Percentiles rank a stretch among this genome's conserved stretches.
Conservation (phyloP, 2,797 vertebrate species). For the Sebastes paucispinis region DNA sequence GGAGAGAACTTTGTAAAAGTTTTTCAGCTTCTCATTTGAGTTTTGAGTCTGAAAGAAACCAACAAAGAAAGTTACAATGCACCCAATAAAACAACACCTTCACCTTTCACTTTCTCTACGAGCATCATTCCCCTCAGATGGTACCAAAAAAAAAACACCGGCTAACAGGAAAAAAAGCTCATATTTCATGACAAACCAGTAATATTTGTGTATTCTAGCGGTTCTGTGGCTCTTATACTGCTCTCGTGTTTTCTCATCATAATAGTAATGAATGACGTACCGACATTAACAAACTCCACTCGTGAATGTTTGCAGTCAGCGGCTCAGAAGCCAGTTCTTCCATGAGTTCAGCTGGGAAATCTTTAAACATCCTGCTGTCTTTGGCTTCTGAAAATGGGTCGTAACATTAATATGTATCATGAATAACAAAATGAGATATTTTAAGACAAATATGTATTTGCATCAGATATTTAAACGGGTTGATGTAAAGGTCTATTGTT, state of each 20-base stretch:
- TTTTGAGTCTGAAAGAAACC: slow-evolving; percentile 84
- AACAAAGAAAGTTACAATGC: neutral
- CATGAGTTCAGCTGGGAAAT: slow-evolving; percentile 85
- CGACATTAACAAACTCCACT: slow-evolving; percentile 86
- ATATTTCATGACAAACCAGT: neutral
- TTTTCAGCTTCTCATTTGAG: slow-evolving; percentile 79
- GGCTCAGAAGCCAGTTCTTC: slow-evolving; percentile 79
- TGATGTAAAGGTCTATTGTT: neutral
- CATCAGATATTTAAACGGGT: neutral
- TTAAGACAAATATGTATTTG: no score
- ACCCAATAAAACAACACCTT: neutral
- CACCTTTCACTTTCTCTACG: neutral
- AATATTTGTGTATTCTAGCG: neutral
- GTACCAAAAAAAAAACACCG: no score
- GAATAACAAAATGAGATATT: no score
- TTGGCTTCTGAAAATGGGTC: slow-evolving; percentile 70
- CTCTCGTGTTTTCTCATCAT: neutral
- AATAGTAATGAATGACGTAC: slow-evolving; percentile 68
- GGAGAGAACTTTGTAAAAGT: slow-evolving; percentile 90
- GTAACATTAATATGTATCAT: neutral
- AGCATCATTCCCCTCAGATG: no score
- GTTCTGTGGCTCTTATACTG: neutral
- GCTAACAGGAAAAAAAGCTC: neutral
- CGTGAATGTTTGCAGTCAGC: slow-evolving; percentile 88
- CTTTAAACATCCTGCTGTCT: slow-evolving; percentile 84